phyloP scores from a whole-genome alignment of 2,797 vertebrate species.

The Scolopax bukidnonensis region DNA sequence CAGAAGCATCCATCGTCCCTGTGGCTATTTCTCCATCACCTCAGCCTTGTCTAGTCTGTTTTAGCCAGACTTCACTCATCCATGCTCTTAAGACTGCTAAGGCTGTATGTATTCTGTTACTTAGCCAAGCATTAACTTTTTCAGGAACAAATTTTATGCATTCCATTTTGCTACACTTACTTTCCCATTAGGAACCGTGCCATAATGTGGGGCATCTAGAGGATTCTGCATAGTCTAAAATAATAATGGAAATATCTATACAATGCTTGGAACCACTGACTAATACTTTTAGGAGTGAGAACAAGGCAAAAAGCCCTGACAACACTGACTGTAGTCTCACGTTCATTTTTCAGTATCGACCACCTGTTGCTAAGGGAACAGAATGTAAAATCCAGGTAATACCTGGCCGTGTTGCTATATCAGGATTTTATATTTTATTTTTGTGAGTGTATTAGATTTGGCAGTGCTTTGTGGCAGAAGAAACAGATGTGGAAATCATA shows the following conservation, averaged over 20 bases:
- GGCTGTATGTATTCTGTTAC: background rate
- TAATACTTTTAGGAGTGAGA: background rate
- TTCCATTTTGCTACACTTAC: background rate
- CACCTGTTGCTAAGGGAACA: conserved; percentile 61
- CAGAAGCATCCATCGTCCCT: background rate
- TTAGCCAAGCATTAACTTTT: background rate
- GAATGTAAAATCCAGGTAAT: conserved; percentile 25
- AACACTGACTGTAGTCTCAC: background rate
- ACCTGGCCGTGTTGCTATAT: background rate
- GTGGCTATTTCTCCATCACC: background rate
- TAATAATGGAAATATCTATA: background rate
- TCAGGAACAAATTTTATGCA: background rate
- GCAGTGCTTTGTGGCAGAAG: background rate
- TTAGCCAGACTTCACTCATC: conserved; percentile 44
- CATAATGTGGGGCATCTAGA: background rate
- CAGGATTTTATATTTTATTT: conserved; percentile 11
- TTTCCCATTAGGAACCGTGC: background rate
- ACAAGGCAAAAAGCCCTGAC: background rate
- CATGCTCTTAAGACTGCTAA: background rate
- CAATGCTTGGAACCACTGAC: background rate
- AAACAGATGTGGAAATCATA: background rate
- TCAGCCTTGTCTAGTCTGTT: background rate
- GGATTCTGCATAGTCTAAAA: background rate
- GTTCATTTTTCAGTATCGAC: background rate
- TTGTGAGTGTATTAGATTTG: background rate